Evolutionary conservation across 1,140 invertebrate species (phyloP), one percentile per base, ranked within the genome.

Genomic region (Cotesia vestalis): DNA sequence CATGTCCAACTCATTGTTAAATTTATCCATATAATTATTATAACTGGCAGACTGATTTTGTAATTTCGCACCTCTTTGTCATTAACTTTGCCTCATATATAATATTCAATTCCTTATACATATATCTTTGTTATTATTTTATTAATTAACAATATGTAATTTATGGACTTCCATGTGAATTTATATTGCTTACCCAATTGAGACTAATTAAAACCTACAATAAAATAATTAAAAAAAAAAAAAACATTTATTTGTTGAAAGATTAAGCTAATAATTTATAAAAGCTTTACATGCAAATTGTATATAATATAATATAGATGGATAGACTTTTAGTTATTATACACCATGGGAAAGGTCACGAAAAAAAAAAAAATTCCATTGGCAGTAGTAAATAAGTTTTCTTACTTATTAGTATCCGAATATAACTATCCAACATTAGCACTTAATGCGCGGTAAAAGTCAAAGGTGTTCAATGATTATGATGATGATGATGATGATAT

Each of bases 271-370:
- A 46, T 46, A 46, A 46, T 46, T 46, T 46, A 46, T 27, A 27
- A 27, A 27, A 27, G 11, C 40, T 46, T 46, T 11, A 46, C 3
- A 46, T 46, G 11, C 14, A 57, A 57, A 57, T 57, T 14, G 27
- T 27, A 27, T 27, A 27, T 27, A 4, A n/a, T n/a, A n/a, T n/a
- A n/a, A 57, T 57, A 57, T 14, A 17, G n/a, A 57, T 55, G n/a
- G 17, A 55, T 57, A 57, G 40, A 46, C 11, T 46, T 17, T 17
- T 17, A 17, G 52, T 52, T 12, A 3, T 66, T 27, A 60, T 66
- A 66, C 75, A 76, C 71, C 77, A 80, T 81, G 80, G 78, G 80
- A 81, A 81, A 81, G 80, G 80, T 81, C 79, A 78, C 55, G 75
- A 77, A 81, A 81, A n/a, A n/a, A n/a, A n/a, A n/a, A n/a, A 79